Conservation (phyloP, 92 coral and sea anemone genomes). For the Plumapathes pennacea region DNA sequence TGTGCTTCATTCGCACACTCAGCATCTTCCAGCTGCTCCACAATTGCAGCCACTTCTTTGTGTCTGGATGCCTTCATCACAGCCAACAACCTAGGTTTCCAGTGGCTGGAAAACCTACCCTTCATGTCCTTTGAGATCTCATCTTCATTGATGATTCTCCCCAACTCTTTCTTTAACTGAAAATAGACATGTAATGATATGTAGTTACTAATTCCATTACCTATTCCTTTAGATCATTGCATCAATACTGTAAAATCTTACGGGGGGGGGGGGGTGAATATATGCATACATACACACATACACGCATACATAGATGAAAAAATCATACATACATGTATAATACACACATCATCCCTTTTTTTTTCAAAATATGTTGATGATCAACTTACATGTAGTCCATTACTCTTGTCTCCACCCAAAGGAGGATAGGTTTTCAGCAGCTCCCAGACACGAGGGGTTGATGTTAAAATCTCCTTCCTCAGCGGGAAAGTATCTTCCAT, state of each 20-base stretch:
- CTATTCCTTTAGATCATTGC: no score
- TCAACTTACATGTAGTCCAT: conserved; percentile 4
- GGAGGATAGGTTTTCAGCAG: conserved; percentile 6
- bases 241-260: background rate
- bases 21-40: conserved; percentile 5
- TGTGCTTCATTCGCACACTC: background rate
- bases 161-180: conserved; percentile 6
- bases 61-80: background rate
- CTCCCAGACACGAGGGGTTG: background rate
- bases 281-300: no score
- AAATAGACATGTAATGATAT: no score
- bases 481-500: conserved; percentile 1
- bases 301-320: no score
- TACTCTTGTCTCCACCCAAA: background rate
- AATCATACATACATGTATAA: conserved; percentile 10
- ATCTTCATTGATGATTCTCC: conserved; percentile 6
- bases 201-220: no score
- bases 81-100: background rate
- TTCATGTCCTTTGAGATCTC: background rate
- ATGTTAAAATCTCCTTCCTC: background rate
- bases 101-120: background rate
- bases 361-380: conserved; percentile 12
- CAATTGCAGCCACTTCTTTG: background rate
- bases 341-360: no score
- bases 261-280: background rate